phyloP scores from a whole-genome alignment of 2,797 vertebrate genomes.

The Enteromius anoplus region DNA sequence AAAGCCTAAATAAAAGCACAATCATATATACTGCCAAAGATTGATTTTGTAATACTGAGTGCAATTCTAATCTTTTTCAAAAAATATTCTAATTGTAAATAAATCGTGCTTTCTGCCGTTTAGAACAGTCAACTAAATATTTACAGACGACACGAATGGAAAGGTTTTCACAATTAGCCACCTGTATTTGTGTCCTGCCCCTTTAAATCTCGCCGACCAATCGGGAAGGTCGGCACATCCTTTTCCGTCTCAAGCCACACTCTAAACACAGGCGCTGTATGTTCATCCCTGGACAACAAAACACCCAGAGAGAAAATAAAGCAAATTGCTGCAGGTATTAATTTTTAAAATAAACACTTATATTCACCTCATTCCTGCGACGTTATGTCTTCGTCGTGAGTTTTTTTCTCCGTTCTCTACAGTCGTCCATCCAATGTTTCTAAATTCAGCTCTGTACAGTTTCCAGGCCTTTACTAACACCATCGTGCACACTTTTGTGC shows the following conservation, averaged over 20 bases:
- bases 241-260: constrained; percentile 15
- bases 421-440: constrained; percentile 11
- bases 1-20: neutral
- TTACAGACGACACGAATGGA: neutral
- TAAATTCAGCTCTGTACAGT: neutral
- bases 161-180: neutral
- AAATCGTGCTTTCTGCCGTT: neutral
- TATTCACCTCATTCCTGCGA: neutral
- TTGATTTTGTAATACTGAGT: neutral
- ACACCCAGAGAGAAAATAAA: neutral
- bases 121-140: neutral
- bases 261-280: constrained; percentile 6
- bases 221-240: neutral
- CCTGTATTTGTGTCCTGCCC: constrained; percentile 28
- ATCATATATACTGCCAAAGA: neutral
- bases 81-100: neutral
- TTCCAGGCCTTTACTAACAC: constrained; percentile 29
- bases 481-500: neutral
- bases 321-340: constrained; percentile 16
- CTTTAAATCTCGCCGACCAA: constrained; percentile 41
- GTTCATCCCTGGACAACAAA: constrained; percentile 26
- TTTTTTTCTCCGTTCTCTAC: neutral
- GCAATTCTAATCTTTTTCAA: no score
- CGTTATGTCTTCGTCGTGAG: constrained; percentile 1
- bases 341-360: constrained; percentile 22